A percentile compares a stretch with the other conserved stretches of the same genome.
Evolutionary conservation across 1,140 invertebrate species (phyloP).

Genomic region (Hormaphis cornu): DNA sequence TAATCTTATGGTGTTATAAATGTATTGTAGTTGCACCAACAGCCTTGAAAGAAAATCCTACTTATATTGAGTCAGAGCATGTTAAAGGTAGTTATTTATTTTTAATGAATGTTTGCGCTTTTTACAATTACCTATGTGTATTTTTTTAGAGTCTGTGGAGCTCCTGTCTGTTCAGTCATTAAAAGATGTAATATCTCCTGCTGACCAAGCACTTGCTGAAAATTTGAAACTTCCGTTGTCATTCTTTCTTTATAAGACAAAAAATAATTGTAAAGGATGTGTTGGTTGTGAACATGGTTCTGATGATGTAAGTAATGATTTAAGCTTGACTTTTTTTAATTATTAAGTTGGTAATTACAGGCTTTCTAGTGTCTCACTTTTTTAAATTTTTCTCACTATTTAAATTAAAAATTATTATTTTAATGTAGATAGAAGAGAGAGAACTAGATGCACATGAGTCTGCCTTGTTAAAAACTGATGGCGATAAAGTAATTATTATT

Average conservation of each 20-base stretch:
- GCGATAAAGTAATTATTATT: slow-evolving; percentile 12
- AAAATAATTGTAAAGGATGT: slow-evolving; percentile 25
- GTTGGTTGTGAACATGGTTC: slow-evolving; percentile 20
- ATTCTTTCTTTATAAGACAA: slow-evolving; percentile 20
- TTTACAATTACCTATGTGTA: too few relatives aligned
- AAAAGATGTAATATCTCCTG: slow-evolving; percentile 1
- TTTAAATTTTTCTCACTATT: too few relatives aligned
- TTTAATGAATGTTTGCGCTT: too few relatives aligned
- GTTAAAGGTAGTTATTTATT: too few relatives aligned
- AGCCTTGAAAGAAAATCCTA: too few relatives aligned
- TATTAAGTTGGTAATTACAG: neutral
- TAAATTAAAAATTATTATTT: too few relatives aligned
- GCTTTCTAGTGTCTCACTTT: too few relatives aligned
- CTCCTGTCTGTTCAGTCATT: neutral
- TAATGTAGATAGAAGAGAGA: neutral
- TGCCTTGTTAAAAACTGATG: neutral
- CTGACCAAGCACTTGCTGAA: slow-evolving; percentile 17
- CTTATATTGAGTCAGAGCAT: too few relatives aligned
- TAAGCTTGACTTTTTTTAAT: neutral
- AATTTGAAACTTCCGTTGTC: slow-evolving; percentile 9
- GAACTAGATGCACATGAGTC: neutral
- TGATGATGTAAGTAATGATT: neutral
- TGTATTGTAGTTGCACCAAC: too few relatives aligned
- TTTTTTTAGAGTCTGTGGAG: slow-evolving; percentile 10
- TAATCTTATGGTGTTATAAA: too few relatives aligned